Evolutionary conservation across 2,113 vertebrate genomes (phyloP).

Genomic region (Sterna hirundo): DNA sequence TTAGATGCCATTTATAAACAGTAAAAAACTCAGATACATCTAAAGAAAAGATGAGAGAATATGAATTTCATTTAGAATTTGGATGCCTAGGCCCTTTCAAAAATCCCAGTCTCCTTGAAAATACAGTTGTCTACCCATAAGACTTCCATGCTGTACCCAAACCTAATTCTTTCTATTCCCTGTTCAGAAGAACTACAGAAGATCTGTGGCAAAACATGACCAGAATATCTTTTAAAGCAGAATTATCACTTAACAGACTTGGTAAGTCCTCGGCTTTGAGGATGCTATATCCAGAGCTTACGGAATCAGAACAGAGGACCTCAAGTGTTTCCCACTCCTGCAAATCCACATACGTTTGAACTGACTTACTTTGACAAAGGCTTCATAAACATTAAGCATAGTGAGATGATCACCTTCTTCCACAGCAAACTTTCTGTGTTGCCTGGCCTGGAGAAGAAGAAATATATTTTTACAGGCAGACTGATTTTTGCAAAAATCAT

Average conservation of each 20-base stretch:
- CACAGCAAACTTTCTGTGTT: slow-evolving; percentile 96
- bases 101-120: not conserved
- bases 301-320: not conserved
- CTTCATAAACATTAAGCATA: slow-evolving; percentile 97
- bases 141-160: not conserved
- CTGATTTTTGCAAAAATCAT: not conserved
- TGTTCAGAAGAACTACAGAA: not conserved
- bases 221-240: not conserved
- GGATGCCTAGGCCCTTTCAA: not conserved
- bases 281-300: not conserved
- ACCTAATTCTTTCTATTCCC: not conserved
- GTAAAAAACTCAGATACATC: not conserved
- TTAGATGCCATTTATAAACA: not conserved
- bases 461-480: not conserved
- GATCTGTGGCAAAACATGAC: not conserved
- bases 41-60: not conserved
- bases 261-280: not conserved
- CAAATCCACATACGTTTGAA: not conserved
- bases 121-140: not conserved
- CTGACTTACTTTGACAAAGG: slow-evolving; percentile 91
- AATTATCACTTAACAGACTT: not conserved
- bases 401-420: slow-evolving; percentile 98
- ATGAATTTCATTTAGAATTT: not conserved
- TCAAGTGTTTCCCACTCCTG: not conserved
- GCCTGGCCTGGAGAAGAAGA: slow-evolving; percentile 79